Base-by-base conservation (phyloP, 2,797 vertebrate species). In the Neopelma chrysocephalum region DNA sequence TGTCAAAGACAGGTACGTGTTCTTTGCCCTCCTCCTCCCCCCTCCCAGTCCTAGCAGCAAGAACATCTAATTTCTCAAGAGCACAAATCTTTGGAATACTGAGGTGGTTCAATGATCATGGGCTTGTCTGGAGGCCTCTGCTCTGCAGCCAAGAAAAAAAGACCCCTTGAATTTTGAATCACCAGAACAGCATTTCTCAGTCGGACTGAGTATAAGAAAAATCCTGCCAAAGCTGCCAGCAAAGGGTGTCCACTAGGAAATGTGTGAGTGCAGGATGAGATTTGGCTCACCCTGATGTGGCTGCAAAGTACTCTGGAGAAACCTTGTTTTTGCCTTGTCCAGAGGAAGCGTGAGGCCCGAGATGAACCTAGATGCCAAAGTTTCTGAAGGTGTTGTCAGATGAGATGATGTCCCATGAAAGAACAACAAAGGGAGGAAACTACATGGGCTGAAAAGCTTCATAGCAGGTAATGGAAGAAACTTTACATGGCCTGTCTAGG, bases 61-160 rank as follows among this genome's bases (percentile, higher is more conserved):
- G 20, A 54, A 42, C 36, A 34, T 48, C 36, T 34, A 61, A 75
- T 12, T 54, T 45, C 40, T 45, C 3, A 25, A 60, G 17, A 45
- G 32, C 9, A 6, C 57, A 79, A 66, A 43, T 32, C 10, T 80
- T 68, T 60, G 54, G n/a, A 72, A 45, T n/a, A 50, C 6, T 2
- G 11, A 34, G 11, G 22, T 0, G 0, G 23, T 60, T 54, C n/a
- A 50, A 45, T n/a, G 36, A 54, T 12, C 0, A 1, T 2, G 22
- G 19, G 53, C 26, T 83, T 77, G 40, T 40, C 32, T 1, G 2
- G n/a, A 83, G 16, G 11, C 29, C 29, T 71, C 34, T 71, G 34
- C 48, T 57, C 43, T 66, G 48, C 62, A 89, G 31, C 25, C 61
- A 65, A 62, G 19, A 66, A 57, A 78, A 19, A 58, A 40, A 0